Evolutionary conservation across 2,797 vertebrate genomes (phyloP), one percentile per base, ranked within the genome.

Genomic region (Notolepis coatsorum): DNA sequence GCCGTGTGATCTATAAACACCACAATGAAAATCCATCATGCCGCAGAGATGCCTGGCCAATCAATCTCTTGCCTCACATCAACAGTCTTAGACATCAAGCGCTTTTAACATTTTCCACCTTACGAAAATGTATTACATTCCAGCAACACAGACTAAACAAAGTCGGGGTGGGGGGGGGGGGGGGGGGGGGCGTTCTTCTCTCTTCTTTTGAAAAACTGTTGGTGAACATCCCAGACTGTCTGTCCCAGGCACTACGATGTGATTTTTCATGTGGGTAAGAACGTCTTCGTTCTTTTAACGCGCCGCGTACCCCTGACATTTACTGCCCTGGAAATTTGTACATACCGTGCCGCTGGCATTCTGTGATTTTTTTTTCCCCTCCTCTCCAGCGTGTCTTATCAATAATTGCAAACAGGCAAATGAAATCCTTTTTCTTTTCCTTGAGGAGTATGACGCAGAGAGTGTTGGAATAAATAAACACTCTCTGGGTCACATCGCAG

Each of bases 101-200:
- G 45, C 45, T 70, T 66, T 52, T 63, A 64, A 20, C 51, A 65
- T 51, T 77, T 65, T 47, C 72, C 28, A 31, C 60, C 62, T 46
- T 55, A 46, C 37, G 12, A 38, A 33, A 56, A 42, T 5, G n/a
- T 67, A 57, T 48, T 77, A 23, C 41, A 68, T 54, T 56, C 23
- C 31, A 64, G 57, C 53, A 47, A 35, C 28, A 18, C 61, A 82
- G 77, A 80, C 72, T 77, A 80, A 84, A 84, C 71, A 77, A 1
- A 21, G 31, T 38, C 24, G 30, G 8, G 42, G 53, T 39, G 18
- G 3, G 0, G 18, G 42, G 53, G 43, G 18, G 3, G 0, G 18
- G n/a, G n/a, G n/a, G 42, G 53, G 43, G 18, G 3, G 0, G 18
- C 49, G 39, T 61, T 42, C 31, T 57, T 73, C 35, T 28, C 27